Evolutionary conservation across 2,113 vertebrate genomes (phyloP).

Genomic region (Vidua chalybeata): DNA sequence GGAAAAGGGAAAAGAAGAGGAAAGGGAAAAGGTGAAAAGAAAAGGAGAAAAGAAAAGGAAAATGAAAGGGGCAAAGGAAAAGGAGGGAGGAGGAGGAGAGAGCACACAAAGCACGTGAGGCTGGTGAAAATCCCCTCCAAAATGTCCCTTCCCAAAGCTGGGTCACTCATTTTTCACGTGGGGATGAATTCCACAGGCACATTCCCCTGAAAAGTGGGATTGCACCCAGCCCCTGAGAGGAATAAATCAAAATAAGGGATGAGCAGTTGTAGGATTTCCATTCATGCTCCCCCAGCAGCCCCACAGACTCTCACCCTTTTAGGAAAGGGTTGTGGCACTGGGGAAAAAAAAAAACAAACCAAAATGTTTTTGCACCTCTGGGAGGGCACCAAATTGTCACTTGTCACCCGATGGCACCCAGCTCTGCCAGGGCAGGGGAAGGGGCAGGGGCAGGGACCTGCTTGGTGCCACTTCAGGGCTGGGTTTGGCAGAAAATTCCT

Average conservation of each 20-base stretch:
- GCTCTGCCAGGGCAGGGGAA: background rate
- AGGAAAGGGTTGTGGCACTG: background rate
- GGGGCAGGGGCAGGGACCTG: background rate
- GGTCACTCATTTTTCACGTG: background rate
- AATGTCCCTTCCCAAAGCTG: background rate
- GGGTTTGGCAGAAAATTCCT: slow-evolving; percentile 29
- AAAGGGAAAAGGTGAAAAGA: too few relatives aligned
- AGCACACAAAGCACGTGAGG: background rate
- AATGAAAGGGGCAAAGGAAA: too few relatives aligned
- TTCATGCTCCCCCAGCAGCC: background rate
- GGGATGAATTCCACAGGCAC: background rate
- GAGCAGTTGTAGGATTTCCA: background rate
- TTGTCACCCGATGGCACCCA: background rate
- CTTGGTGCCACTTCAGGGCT: background rate
- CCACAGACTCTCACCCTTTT: background rate
- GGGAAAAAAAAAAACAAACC: too few relatives aligned
- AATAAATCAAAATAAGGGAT: background rate
- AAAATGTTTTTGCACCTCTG: background rate
- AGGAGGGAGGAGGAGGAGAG: too few relatives aligned
- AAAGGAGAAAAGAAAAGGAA: too few relatives aligned
- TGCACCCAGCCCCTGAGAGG: background rate
- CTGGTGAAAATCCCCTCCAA: background rate
- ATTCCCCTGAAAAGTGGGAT: background rate
- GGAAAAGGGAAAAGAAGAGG: too few relatives aligned
- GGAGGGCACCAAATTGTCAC: background rate